phyloP scores from a whole-genome alignment of 2,888 invertebrate genomes.

The Drosophila bunnanda region DNA sequence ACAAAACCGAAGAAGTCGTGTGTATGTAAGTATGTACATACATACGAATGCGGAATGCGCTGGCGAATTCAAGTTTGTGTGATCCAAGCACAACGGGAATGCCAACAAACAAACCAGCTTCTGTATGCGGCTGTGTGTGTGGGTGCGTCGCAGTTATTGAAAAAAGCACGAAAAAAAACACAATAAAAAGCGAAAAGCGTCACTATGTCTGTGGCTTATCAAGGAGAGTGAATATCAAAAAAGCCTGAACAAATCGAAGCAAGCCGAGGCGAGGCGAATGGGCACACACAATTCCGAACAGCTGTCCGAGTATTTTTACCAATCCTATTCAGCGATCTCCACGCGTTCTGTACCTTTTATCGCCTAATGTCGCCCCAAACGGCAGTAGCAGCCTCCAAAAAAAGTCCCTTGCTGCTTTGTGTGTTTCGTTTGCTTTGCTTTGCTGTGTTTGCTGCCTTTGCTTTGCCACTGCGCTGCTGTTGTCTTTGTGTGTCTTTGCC shows the following conservation, averaged over 20 bases:
- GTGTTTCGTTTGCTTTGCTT: slow-evolving; percentile 18
- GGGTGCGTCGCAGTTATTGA: slow-evolving; percentile 52
- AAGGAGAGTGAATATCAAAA: slow-evolving; percentile 39
- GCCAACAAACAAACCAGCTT: slow-evolving; percentile 39
- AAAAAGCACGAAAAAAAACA: slow-evolving; percentile 19
- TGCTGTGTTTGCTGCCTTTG: slow-evolving; percentile 14
- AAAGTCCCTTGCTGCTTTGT: slow-evolving; percentile 37
- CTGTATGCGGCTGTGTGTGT: slow-evolving; percentile 25
- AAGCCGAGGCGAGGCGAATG: too few species aligned
- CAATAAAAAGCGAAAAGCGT: slow-evolving; percentile 36
- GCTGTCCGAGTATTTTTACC: slow-evolving; percentile 20
- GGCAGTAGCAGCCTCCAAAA: slow-evolving; percentile 35
- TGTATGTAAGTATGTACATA: slow-evolving; percentile 14
- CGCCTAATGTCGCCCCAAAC: slow-evolving; percentile 26
- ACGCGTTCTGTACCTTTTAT: slow-evolving; percentile 64
- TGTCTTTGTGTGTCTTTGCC: slow-evolving; percentile 28
- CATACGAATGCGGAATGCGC: background rate
- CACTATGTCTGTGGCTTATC: slow-evolving; percentile 70
- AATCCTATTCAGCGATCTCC: slow-evolving; percentile 11
- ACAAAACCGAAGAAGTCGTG: slow-evolving; percentile 10
- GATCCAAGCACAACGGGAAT: slow-evolving; percentile 9
- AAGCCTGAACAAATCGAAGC: slow-evolving; percentile 2
- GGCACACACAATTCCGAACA: slow-evolving; percentile 1
- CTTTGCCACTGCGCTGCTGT: slow-evolving; percentile 20
- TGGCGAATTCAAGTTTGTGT: slow-evolving; percentile 15